phyloP scores from a whole-genome alignment of 1,140 invertebrate species.

The Lanistes nyassanus region DNA sequence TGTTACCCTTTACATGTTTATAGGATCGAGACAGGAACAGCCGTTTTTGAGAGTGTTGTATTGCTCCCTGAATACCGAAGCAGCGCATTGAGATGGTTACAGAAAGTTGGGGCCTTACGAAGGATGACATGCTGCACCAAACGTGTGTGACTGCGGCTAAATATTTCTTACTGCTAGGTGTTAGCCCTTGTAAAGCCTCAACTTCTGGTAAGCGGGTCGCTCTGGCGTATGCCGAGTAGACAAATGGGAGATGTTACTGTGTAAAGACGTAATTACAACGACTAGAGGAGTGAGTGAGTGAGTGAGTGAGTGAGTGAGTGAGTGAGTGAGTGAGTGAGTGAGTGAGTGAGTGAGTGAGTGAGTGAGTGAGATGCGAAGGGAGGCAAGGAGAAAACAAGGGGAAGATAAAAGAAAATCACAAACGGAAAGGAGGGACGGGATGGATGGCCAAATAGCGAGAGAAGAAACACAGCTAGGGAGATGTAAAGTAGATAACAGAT shows the following conservation, averaged over 20 bases:
- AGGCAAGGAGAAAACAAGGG: neutral
- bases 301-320: neutral
- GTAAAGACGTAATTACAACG: neutral
- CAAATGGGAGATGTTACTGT: neutral
- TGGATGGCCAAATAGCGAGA: neutral
- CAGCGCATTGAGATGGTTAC: too few species aligned
- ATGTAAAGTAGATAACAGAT: neutral
- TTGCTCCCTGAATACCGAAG: too few species aligned
- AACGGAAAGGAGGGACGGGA: neutral
- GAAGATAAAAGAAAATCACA: neutral
- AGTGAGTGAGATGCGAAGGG: neutral
- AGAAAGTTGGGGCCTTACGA: neutral
- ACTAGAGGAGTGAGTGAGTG: neutral
- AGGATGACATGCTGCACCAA: neutral
- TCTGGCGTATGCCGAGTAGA: neutral
- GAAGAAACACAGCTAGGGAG: neutral
- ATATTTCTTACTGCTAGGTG: too few species aligned
- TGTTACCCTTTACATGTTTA: too few species aligned
- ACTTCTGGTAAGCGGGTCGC: too few species aligned
- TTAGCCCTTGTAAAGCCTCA: neutral
- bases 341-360: conserved; percentile 1
- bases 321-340: neutral
- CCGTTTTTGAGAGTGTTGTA: too few species aligned
- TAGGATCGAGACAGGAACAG: too few species aligned
- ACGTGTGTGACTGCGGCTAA: neutral